Evolutionary conservation across 2,113 vertebrate species (phyloP).

Genomic region (Hylia prasina): DNA sequence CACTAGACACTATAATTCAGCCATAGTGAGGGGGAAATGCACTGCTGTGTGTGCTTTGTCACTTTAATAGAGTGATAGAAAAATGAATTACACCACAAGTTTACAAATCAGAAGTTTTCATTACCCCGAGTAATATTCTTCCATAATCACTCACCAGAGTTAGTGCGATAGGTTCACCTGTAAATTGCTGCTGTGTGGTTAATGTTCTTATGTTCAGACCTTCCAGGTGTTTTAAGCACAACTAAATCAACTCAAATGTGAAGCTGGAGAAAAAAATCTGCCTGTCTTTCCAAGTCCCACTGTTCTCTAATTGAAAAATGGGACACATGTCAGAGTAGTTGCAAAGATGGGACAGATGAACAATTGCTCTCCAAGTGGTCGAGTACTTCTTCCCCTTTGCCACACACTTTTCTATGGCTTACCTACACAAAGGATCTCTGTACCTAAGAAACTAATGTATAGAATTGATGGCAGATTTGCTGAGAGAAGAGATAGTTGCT

Average conservation of each 20-base stretch:
- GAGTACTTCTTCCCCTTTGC: background rate
- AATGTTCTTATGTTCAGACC: background rate
- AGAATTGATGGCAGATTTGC: background rate
- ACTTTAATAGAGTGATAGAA: constrained; percentile 44
- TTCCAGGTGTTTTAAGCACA: background rate
- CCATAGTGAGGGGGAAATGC: background rate
- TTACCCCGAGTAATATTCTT: background rate
- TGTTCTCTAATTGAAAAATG: background rate
- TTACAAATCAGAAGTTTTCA: constrained; percentile 40
- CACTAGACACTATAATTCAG: constrained; percentile 2
- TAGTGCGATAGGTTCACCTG: background rate
- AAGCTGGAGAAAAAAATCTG: background rate
- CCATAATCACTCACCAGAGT: background rate
- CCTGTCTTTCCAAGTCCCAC: background rate
- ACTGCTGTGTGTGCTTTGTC: background rate
- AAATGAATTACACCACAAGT: constrained; percentile 7
- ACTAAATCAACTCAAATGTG: background rate
- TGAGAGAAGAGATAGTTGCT: accelerated
- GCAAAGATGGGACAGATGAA: accelerated
- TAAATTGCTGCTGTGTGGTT: background rate
- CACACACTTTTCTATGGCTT: background rate
- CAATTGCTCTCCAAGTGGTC: background rate
- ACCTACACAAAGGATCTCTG: background rate
- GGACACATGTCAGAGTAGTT: accelerated
- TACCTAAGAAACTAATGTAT: background rate